A percentile compares a stretch with the other conserved stretches of the same genome.
phyloP scores from a whole-genome alignment of 2,113 vertebrate genomes.

The Polyodon spathula region DNA sequence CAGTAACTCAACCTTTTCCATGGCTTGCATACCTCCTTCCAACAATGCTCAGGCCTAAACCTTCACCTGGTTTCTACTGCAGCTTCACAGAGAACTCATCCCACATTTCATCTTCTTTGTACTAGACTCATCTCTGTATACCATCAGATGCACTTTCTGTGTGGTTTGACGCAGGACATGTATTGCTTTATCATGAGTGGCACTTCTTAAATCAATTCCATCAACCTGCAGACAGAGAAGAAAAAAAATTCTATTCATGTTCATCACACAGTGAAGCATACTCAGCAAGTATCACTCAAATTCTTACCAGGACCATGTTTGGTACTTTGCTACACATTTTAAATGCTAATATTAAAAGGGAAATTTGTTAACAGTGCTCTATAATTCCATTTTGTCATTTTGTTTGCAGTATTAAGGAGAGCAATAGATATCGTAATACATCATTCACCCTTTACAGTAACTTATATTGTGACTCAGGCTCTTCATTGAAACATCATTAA shows the following conservation, averaged over 20 bases:
- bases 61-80: conserved; percentile 79
- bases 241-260: not conserved
- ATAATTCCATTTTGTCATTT: too few relatives aligned
- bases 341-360: too few relatives aligned
- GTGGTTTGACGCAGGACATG: conserved; percentile 89
- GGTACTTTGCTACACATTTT: too few relatives aligned
- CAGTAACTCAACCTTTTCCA: not conserved
- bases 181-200: conserved; percentile 91
- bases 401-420: too few relatives aligned
- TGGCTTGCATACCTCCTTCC: conserved; percentile 74
- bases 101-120: conserved; percentile 91
- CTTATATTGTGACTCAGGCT: too few relatives aligned
- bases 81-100: conserved; percentile 78
- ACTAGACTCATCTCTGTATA: conserved; percentile 90
- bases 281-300: too few relatives aligned
- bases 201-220: conserved; percentile 77
- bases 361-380: too few relatives aligned
- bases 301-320: too few relatives aligned
- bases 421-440: too few relatives aligned
- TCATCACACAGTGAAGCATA: too few relatives aligned
- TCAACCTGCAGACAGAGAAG: conserved; percentile 65
- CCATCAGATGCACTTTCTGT: conserved; percentile 71
- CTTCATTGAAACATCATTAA: too few relatives aligned
- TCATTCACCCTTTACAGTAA: too few relatives aligned
- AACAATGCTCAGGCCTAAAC: conserved; percentile 90